These are phyloP conservation scores for Parnassius smintheus DNA, from an alignment of 2,888 invertebrate genomes.

Conservation along the genomic window DNA sequence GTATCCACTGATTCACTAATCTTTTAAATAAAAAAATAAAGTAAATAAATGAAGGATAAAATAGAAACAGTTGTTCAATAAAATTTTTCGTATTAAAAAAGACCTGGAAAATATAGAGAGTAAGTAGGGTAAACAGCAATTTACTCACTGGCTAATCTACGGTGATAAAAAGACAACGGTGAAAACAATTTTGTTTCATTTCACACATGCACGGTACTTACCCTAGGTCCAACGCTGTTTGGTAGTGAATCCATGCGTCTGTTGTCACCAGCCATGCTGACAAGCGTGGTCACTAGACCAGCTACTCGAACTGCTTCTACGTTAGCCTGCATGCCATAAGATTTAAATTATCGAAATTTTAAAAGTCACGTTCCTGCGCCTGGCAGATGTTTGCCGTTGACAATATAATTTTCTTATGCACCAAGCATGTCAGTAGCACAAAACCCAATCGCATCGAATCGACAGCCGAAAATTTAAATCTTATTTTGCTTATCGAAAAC, in stretches of 20 bases:
- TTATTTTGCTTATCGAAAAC: constrained; percentile 49
- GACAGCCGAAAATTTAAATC: constrained; percentile 72
- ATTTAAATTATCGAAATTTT: constrained; percentile 70
- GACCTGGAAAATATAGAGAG: constrained; percentile 1
- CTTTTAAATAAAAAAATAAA: not conserved
- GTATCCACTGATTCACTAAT: not conserved
- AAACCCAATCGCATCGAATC: constrained; percentile 42
- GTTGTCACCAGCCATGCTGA: constrained; percentile 88
- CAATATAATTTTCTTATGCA: constrained; percentile 11
- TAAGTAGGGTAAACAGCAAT: not conserved
- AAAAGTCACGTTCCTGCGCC: constrained; percentile 14
- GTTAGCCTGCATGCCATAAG: constrained; percentile 84
- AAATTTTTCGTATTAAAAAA: not conserved
- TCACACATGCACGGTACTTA: constrained; percentile 53
- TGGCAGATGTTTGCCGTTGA: constrained; percentile 29
- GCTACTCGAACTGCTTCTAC: constrained; percentile 92
- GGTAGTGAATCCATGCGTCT: constrained; percentile 75
- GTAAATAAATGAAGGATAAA: not conserved
- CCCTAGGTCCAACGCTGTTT: constrained; percentile 79
- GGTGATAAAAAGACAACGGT: constrained; percentile 5
- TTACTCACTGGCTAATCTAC: constrained; percentile 10
- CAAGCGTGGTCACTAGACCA: constrained; percentile 90
- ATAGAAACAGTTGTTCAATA: not conserved
- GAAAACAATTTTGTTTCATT: not conserved
- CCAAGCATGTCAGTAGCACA: constrained; percentile 22